Evolutionary conservation across 2,797 vertebrate genomes (phyloP), one percentile per base, ranked within the genome.

Genomic region (Cetoscarus ocellatus): DNA sequence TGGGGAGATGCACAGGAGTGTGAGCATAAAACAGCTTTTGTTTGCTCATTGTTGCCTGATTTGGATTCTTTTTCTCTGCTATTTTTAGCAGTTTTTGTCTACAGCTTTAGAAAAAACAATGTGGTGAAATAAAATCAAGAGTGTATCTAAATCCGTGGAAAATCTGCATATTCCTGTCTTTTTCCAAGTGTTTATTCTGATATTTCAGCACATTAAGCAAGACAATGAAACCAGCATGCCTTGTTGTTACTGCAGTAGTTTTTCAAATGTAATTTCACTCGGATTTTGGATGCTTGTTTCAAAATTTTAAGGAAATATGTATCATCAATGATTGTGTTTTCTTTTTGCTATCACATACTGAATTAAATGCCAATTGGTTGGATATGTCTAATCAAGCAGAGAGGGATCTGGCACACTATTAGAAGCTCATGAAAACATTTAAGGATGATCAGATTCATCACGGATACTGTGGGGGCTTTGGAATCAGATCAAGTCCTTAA

Each of bases 301-400:
- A 57, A 68, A 14, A 43, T 40, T 59, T 60, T 40, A 17, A 13
- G 13, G 6, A 12, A 55, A 13, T 40, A 12, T 58, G 52, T 15
- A 60, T 65, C 27, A 45, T 11, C 36, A 53, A 40, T 1, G 36
- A 59, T 43, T 70, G 38, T 10, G 8, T 27, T 49, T 60, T 45
- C 51, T 53, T 34, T 68, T 57, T 76, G 42, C 61, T n/a, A 45
- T 57, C 14, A 58, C 12, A 65, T 12, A 53, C 18, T 53, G n/a
- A 35, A 74, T 34, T 34, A 34, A 19, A 42, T 42, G 56, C 47
- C 51, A 70, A 51, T 15, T 57, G 47, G 51, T 27, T 49, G n/a
- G 36, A 27, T 3, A 61, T 10, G 5, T 15, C 36, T 42, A 52
- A 73, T 82, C 60, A 55, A 72, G 65, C 54, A 64, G 5, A 9